Evolutionary conservation across 35 echinoderm and acorn worm species (phyloP).

Genomic region (Lytechinus pictus): DNA sequence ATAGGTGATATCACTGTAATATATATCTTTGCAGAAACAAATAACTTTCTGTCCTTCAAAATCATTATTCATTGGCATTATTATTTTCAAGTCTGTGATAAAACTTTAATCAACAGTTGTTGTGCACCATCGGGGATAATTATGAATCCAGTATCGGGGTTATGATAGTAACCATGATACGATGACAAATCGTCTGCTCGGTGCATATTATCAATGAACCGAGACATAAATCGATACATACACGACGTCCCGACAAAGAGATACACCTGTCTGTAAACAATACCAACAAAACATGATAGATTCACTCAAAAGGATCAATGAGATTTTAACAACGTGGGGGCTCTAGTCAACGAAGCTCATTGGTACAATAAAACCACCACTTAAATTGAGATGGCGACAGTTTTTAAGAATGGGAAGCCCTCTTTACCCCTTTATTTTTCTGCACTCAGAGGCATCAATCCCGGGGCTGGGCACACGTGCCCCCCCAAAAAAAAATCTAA

Average conservation of each 20-base stretch:
- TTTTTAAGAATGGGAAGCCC: too few species aligned
- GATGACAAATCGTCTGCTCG: background rate
- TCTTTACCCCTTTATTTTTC: too few species aligned
- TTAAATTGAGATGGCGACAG: too few species aligned
- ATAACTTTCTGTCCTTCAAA: too few species aligned
- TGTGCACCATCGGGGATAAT: background rate
- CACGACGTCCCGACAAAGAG: background rate
- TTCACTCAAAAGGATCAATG: background rate
- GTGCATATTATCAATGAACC: background rate
- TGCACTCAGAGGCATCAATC: too few species aligned
- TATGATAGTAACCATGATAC: background rate
- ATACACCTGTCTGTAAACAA: background rate
- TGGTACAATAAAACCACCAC: background rate
- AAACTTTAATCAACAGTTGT: too few species aligned
- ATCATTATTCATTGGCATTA: too few species aligned
- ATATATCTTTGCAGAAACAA: too few species aligned
- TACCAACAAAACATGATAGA: background rate
- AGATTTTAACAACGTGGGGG: background rate
- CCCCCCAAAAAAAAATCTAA: too few species aligned
- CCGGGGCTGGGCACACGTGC: too few species aligned
- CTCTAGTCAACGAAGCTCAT: background rate
- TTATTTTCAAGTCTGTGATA: too few species aligned
- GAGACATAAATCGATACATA: background rate
- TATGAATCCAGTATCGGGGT: background rate
- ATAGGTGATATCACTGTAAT: too few species aligned